Evolutionary conservation across 2,797 vertebrate genomes (phyloP), one percentile per base, ranked within the genome.

Genomic region (Coilia nasus): DNA sequence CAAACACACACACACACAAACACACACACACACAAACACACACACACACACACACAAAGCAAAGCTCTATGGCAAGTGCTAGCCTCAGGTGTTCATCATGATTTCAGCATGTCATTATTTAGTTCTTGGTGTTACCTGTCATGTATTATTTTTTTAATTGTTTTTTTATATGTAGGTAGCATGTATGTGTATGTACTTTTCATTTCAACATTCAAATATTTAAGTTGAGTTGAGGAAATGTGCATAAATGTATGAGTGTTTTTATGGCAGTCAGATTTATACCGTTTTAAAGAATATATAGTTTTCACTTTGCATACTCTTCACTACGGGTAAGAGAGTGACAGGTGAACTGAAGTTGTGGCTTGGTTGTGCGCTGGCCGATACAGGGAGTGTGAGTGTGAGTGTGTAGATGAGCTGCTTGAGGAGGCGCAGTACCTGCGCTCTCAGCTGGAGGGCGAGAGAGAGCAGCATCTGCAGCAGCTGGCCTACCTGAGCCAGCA

Each of bases 401-500:
- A 54, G 64, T 59, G 71, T 86, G 85, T 71, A 57, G 67, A 28
- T 19, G 67, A 15, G 85, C 92, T 96, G 84, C 93, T 94, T 89
- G 91, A 92, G 89, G 95, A 95, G 84, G 83, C 96, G 88, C 92
- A 94, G 91, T 88, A 89, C 75, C 94, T 96, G 88, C 95, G 92
- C 81, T 85, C 87, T 91, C 95, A 94, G 92, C 93, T 96, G 88
- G 94, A 95, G 90, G 92, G 88, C 80, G 95, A 96, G 86, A 91
- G 95, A 92, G 94, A 93, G 90, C 92, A 94, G 92, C 91, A 94
- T 88, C 94, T 91, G 85, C 90, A 90, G 87, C 93, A 94, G 86
- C 28, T 94, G 85, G 80, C 91, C 87, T 89, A 94, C 89, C 93
- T 96, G 10, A 93, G 94, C 83, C 93, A 86, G 64, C 94, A 96